phyloP scores from a whole-genome alignment of 2,113 vertebrate genomes.

The Hippocampus abdominalis region DNA sequence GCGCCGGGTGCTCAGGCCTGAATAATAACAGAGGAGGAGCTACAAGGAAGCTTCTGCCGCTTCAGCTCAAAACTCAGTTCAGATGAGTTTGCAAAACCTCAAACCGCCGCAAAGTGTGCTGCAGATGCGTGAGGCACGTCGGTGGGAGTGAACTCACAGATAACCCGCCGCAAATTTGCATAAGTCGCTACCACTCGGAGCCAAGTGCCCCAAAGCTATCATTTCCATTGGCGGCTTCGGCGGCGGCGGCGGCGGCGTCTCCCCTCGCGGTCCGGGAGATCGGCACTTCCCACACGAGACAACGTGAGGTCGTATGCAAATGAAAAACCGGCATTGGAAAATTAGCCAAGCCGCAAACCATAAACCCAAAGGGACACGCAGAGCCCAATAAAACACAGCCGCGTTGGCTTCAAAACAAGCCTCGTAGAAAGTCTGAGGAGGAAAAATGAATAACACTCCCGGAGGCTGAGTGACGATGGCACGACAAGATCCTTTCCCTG shows the following conservation, averaged over 20 bases:
- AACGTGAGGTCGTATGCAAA: conserved; percentile 26
- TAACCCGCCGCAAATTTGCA: conserved; percentile 45
- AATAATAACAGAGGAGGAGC: conserved; percentile 1
- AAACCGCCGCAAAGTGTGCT: background rate
- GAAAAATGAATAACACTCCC: conserved; percentile 13
- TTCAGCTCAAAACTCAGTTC: background rate
- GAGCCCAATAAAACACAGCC: conserved; percentile 19
- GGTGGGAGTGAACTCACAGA: background rate
- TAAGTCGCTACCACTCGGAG: conserved; percentile 17
- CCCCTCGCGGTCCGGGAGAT: background rate
- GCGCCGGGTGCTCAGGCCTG: background rate
- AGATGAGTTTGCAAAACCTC: background rate
- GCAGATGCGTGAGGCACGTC: background rate
- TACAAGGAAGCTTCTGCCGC: background rate
- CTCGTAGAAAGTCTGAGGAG: background rate
- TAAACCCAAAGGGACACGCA: conserved; percentile 23
- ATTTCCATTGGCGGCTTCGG: conserved; percentile 20
- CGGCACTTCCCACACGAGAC: conserved; percentile 14
- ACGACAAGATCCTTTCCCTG: conserved; percentile 10
- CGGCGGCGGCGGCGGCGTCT: conserved; percentile 35
- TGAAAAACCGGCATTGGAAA: conserved; percentile 24
- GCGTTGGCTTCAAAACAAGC: conserved; percentile 8
- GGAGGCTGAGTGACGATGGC: conserved; percentile 6
- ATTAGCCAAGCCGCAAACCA: conserved; percentile 35
- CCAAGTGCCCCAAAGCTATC: conserved; percentile 22